Base-by-base conservation (phyloP, 2,113 vertebrate genomes). In the Bufo bufo region DNA sequence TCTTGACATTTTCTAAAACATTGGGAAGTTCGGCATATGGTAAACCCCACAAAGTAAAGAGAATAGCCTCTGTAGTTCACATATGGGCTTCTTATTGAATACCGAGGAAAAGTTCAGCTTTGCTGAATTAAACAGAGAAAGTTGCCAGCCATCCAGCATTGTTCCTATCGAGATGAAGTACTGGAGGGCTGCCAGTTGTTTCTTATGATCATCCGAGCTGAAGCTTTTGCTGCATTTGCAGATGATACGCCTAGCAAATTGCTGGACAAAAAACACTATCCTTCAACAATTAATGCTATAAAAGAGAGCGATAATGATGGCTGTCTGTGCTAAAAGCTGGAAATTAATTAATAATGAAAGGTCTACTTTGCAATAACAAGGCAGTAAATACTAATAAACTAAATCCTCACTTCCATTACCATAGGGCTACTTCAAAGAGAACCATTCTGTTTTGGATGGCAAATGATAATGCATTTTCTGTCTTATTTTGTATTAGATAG, bases 61-160 rank as follows among this genome's bases (percentile, higher is more conserved):
- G 65, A 77, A 83, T 45, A 65, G 74, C 82, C 82, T 54, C 45
- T 3, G 13, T 65, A 14, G 58, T 84, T 65, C 33, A 83, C 59
- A 77, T 47, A 43, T 33, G 75, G 17, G 33, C 45, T 69, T 50
- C 45, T 88, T 66, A 47, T 17, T 50, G 52, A 63, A n/a, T 59
- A n/a, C 59, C 45, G 14, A 52, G 71, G 16, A 23, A 83, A 83
- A 88, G 87, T 82, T 88, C 80, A 77, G 71, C 80, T 83, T 88
- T 83, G 87, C 84, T 83, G 87, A 84, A 84, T 77, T 77, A 83
- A 84, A 84, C 87, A 77, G 45, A 77, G 43, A 77, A 65, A 88
- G 80, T 83, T 82, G 87, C 84, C 87, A 88, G 20, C 19, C 80
- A 16, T 83, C 79, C 87, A 88, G 82, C 77, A 16, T 23, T 50